Conservation (phyloP, 2,113 vertebrate genomes). For the Boleophthalmus pectinirostris region DNA sequence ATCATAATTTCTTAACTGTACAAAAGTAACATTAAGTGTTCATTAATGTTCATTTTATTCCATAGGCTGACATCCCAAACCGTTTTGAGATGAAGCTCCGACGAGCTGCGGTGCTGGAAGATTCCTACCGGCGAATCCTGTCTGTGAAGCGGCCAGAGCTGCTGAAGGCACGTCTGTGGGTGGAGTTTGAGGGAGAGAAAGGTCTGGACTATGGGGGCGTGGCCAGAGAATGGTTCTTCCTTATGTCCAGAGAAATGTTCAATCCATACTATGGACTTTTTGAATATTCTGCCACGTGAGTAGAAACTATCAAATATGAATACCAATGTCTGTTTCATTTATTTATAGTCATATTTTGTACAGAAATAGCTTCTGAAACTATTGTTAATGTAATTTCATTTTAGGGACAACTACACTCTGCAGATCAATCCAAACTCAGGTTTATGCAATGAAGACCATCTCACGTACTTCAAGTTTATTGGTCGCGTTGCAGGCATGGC, state of each 20-base stretch:
- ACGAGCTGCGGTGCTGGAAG: conserved; percentile 89
- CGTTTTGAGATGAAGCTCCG: conserved; percentile 95
- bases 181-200: conserved; percentile 97
- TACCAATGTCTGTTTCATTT: neutral
- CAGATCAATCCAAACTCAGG: conserved; percentile 99
- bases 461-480: conserved; percentile 98
- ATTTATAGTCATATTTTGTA: neutral
- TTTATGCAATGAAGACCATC: conserved; percentile 96
- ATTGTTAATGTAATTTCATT: neutral
- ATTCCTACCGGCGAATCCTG: conserved; percentile 93
- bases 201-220: conserved; percentile 96
- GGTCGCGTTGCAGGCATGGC: conserved; percentile 98
- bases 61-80: conserved; percentile 92
- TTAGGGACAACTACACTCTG: conserved; percentile 96
- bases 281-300: conserved; percentile 98
- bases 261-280: conserved; percentile 98
- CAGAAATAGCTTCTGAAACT: neutral
- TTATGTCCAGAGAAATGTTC: conserved; percentile 99
- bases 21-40: neutral
- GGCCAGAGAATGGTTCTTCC: conserved; percentile 98
- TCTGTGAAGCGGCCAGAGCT: conserved; percentile 89
- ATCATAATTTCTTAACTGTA: neutral
- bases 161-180: conserved; percentile 95
- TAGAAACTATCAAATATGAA: conserved; percentile 33
- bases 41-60: no score